These are phyloP conservation scores for Zophobas atratus DNA, from an alignment of 1,140 invertebrate genomes.

Conservation along the genomic window DNA sequence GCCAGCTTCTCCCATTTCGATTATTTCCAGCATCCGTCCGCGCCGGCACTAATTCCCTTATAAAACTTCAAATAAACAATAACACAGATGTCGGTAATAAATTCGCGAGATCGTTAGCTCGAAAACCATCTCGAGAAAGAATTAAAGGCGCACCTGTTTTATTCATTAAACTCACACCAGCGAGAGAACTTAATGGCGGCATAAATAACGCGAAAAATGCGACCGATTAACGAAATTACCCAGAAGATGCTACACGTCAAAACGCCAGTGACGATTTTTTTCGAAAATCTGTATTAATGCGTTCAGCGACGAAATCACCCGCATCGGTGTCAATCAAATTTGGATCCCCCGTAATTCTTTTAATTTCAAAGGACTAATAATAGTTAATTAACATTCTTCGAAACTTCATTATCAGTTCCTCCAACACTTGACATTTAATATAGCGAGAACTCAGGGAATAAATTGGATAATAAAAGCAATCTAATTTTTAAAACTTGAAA, in stretches of 20 bases:
- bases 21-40: not conserved
- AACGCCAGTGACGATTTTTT: constrained; percentile 1
- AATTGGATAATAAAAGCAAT: constrained; percentile 41
- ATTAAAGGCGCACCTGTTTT: constrained; percentile 31
- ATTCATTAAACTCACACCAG: constrained; percentile 17
- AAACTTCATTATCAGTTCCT: constrained; percentile 43
- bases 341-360: constrained; percentile 11
- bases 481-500: constrained; percentile 34
- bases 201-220: constrained; percentile 23
- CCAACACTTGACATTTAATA: constrained; percentile 39
- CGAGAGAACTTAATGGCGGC: not conserved
- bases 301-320: not conserved
- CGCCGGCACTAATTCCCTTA: not conserved
- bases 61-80: constrained; percentile 31
- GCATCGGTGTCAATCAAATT: constrained; percentile 33
- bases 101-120: constrained; percentile 23
- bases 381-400: constrained; percentile 42
- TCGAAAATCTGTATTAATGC: not conserved
- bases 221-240: constrained; percentile 19
- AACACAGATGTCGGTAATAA: constrained; percentile 32
- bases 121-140: constrained; percentile 30
- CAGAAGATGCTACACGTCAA: not conserved
- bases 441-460: constrained; percentile 28
- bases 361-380: constrained; percentile 41
- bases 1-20: no score